Evolutionary conservation across 2,888 invertebrate species (phyloP), one percentile per base, ranked within the genome.

Genomic region (Cheilosia variabilis): DNA sequence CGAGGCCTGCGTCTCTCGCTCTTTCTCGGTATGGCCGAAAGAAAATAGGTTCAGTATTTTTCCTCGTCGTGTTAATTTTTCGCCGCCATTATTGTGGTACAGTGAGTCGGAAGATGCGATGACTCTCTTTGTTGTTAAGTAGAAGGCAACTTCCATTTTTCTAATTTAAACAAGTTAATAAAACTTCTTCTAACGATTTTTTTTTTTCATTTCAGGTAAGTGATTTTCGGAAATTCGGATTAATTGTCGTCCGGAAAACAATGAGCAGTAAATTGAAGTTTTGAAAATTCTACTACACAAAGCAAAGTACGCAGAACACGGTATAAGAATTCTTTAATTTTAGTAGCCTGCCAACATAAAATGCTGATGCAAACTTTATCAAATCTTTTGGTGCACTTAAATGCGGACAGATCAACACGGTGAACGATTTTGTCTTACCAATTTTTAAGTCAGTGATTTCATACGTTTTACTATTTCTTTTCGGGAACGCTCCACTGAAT

Each of bases 71-170:
- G 75, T 75, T 78, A 63, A 77, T 79, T 75, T 84, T 84, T 47
- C 79, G 84, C 79, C 84, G 84, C 80, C 84, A 84, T 84, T 84
- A 75, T 75, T 75, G 37, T 71, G 34, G 27, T 75, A 31, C 84
- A 75, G 84, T 75, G 75, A 69, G 15, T 79, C 73, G 50, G 19
- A 73, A 31, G 17, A 31, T 10, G 4, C 5, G 5, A n/a, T 5
- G 24, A 15, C 6, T 53, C 7, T 31, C 9, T 31, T 31, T 31
- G 7, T 31, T 31, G 7, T 31, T 31, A 31, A 31, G 7, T 9
- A 1, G 31, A 9, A 9, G 31, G 9, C 7, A n/a, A 27, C 34
- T 34, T 50, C 2, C 7, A 47, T 47, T 31, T 22, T 7, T 10
- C 31, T 52, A 3, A 19, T 13, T 66, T 13, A 7, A 52, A 15